phyloP scores from a whole-genome alignment of 2,888 invertebrate genomes.

The Dicyrtoma fusca region DNA sequence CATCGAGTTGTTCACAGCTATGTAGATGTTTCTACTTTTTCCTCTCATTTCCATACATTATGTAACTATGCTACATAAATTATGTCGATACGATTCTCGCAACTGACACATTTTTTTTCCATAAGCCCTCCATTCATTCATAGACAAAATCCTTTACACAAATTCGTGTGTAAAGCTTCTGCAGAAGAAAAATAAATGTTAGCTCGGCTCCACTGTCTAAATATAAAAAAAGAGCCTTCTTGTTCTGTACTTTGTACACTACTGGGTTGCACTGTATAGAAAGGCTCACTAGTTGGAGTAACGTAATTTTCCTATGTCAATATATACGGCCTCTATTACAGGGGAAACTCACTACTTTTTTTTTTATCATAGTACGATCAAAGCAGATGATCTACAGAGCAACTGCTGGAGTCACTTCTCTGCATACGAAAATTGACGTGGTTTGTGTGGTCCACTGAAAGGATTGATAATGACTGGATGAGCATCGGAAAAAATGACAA shows the following conservation, averaged over 20 bases:
- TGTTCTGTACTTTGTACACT: too few relatives aligned
- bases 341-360: too few relatives aligned
- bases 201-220: too few relatives aligned
- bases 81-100: background rate
- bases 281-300: too few relatives aligned
- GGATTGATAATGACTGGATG: slow-evolving; percentile 2
- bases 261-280: too few relatives aligned
- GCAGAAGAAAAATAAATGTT: background rate
- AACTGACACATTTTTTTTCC: slow-evolving; percentile 17
- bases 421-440: background rate
- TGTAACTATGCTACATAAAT: slow-evolving; percentile 17
- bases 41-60: slow-evolving; percentile 17
- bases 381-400: too few relatives aligned
- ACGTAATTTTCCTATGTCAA: too few relatives aligned
- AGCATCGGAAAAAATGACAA: background rate
- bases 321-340: too few relatives aligned
- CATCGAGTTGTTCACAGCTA: slow-evolving; percentile 23
- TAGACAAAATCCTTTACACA: background rate
- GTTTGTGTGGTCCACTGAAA: background rate
- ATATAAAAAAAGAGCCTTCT: too few relatives aligned
- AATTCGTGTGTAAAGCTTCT: background rate
- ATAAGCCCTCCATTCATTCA: background rate
- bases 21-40: background rate
- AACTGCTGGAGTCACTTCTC: background rate
- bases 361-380: too few relatives aligned